These are phyloP conservation scores for Drusus annulatus DNA, from an alignment of 1,140 invertebrate species.

Conservation along the genomic window DNA sequence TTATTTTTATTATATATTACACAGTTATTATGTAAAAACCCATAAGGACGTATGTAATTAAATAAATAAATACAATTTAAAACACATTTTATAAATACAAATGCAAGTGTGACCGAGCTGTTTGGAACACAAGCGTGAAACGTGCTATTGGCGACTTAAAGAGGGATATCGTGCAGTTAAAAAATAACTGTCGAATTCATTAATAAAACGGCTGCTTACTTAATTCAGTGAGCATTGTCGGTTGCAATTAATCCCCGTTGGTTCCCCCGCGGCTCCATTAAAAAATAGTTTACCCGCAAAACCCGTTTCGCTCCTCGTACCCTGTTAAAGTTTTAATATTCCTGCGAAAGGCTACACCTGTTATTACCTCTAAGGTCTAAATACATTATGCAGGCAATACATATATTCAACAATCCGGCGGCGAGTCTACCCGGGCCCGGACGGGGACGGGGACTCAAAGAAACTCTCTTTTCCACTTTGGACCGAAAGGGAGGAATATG, in stretches of 20 bases:
- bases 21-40: no score
- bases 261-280: conserved; percentile 6
- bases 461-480: conserved; percentile 50
- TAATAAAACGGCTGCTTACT: background rate
- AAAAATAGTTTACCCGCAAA: conserved; percentile 27
- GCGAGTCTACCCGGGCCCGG: conserved; percentile 20
- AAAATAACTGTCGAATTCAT: background rate
- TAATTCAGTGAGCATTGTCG: conserved; percentile 4
- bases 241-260: conserved; percentile 17
- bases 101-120: no score
- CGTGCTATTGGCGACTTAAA: no score
- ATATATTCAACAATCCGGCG: conserved; percentile 43
- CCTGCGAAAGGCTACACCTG: conserved; percentile 43
- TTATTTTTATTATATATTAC: no score
- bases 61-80: no score
- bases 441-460: conserved; percentile 44
- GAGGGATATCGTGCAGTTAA: background rate
- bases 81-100: no score
- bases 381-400: conserved; percentile 44
- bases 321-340: conserved; percentile 41
- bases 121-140: no score
- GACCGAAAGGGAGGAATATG: conserved; percentile 45
- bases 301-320: conserved; percentile 22
- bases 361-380: conserved; percentile 35
- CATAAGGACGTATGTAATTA: no score